These are phyloP conservation scores for Myodes glareolus DNA, from an alignment of 2,113 vertebrate species.

Conservation along the genomic window DNA sequence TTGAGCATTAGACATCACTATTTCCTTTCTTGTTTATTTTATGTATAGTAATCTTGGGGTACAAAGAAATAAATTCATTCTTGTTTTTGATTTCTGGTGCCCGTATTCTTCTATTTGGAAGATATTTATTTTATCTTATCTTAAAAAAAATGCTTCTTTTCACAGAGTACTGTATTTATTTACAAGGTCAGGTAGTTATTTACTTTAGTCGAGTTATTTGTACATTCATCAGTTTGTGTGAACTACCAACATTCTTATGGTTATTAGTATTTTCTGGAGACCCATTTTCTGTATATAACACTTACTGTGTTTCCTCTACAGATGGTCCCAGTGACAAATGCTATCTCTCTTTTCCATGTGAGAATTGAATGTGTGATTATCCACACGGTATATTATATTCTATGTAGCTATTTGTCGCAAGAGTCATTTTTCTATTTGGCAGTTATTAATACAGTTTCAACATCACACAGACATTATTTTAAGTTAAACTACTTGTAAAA, in stretches of 20 bases:
- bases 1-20: background rate
- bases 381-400: background rate
- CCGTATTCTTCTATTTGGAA: background rate
- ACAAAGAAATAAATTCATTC: background rate
- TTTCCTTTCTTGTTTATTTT: background rate
- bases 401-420: background rate
- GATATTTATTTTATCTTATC: background rate
- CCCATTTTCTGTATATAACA: background rate
- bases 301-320: background rate
- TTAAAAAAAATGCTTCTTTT: background rate
- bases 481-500: background rate
- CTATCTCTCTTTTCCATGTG: background rate
- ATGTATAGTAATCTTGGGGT: background rate
- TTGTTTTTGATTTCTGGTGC: background rate
- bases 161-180: background rate
- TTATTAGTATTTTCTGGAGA: background rate
- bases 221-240: background rate
- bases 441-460: background rate
- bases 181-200: background rate
- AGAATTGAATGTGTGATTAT: background rate
- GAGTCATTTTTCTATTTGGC: background rate
- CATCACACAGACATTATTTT: background rate
- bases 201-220: background rate
- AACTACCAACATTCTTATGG: background rate
- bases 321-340: background rate